Conservation (phyloP, 2,888 invertebrate genomes). For the Agrochola litura region DNA sequence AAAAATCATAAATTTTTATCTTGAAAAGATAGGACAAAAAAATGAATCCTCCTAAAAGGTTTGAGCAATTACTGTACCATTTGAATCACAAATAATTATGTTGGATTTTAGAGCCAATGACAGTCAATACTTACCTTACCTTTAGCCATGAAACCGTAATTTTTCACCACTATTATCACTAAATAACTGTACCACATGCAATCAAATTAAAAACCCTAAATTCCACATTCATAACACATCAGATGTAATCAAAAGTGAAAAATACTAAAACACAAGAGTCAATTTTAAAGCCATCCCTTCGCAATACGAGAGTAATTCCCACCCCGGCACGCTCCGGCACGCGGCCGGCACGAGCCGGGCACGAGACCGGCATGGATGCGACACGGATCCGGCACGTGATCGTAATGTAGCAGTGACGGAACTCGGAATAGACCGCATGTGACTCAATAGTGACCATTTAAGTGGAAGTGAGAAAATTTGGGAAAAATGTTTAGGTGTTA, state of each 20-base stretch:
- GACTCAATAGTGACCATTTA: slow-evolving; percentile 77
- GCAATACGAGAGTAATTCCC: slow-evolving; percentile 77
- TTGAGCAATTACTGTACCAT: not conserved
- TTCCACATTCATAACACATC: slow-evolving; percentile 32
- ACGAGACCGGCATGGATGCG: slow-evolving; percentile 65
- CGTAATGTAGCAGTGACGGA: slow-evolving; percentile 77
- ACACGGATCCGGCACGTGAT: slow-evolving; percentile 75
- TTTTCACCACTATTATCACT: not conserved
- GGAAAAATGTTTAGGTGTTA: slow-evolving; percentile 59
- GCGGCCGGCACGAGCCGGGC: slow-evolving; percentile 51
- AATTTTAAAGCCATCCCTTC: slow-evolving; percentile 69
- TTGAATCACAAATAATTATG: not conserved
- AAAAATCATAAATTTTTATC: not conserved
- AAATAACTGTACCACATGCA: not conserved
- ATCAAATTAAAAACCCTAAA: slow-evolving; percentile 56
- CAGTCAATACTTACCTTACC: no score
- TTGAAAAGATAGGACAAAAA: not conserved
- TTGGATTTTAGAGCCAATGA: not conserved
- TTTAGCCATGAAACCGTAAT: not conserved
- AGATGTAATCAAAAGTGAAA: slow-evolving; percentile 62
- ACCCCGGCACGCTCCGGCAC: slow-evolving; percentile 54
- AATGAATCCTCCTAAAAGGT: not conserved
- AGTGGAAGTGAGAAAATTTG: slow-evolving; percentile 77
- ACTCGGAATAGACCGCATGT: slow-evolving; percentile 75
- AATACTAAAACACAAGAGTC: slow-evolving; percentile 66